These are phyloP conservation scores for Physocephala rufipes DNA, from an alignment of 2,888 invertebrate species.

Conservation along the genomic window DNA sequence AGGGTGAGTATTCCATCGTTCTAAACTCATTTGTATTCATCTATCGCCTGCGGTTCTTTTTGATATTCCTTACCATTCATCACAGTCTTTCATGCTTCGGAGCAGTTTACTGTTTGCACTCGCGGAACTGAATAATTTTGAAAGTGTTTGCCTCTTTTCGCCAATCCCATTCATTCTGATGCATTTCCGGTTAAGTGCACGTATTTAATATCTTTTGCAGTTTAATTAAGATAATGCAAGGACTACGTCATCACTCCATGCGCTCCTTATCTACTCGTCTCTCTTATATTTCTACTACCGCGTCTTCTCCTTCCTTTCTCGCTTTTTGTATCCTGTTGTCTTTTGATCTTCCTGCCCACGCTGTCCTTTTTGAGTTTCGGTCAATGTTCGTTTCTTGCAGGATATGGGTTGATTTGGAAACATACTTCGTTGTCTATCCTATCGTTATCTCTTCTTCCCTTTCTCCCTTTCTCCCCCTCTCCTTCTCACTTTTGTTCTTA, in stretches of 20 bases:
- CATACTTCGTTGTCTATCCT: constrained; percentile 17
- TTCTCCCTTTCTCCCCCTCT: too few species aligned
- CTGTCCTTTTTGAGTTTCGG: constrained; percentile 16
- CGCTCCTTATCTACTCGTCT: too few species aligned
- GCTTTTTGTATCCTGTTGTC: neutral
- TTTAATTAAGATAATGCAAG: constrained; percentile 39
- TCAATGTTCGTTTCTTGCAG: constrained; percentile 26
- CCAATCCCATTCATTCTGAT: neutral
- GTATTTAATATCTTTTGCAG: constrained; percentile 32
- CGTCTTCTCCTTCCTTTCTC: neutral
- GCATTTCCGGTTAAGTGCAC: neutral
- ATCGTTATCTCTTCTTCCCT: neutral
- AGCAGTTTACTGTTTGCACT: too few species aligned
- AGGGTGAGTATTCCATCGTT: too few species aligned
- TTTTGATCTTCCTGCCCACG: neutral
- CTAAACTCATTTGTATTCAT: too few species aligned
- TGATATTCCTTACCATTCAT: too few species aligned
- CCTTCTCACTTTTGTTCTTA: too few species aligned
- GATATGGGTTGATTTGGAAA: constrained; percentile 28
- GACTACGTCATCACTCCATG: constrained; percentile 1
- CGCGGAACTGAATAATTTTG: too few species aligned
- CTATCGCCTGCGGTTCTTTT: too few species aligned
- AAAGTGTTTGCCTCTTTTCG: neutral
- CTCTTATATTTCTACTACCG: too few species aligned
- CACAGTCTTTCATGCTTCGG: too few species aligned